phyloP scores from a whole-genome alignment of 2,888 invertebrate species.

The Clunio marinus region DNA sequence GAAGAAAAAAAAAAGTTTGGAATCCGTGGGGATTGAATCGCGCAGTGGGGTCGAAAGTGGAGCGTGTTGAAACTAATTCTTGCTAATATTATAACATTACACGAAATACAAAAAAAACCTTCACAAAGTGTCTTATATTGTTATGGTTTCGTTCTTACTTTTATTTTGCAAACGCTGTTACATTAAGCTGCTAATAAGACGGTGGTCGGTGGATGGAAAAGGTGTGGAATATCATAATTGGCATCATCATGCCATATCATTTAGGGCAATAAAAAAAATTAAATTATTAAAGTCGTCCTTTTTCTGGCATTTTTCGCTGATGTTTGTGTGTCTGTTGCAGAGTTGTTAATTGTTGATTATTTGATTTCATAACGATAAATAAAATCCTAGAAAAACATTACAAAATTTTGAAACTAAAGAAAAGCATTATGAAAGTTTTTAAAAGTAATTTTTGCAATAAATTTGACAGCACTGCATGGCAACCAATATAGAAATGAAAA shows the following conservation, averaged over 20 bases:
- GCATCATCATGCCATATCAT: constrained; percentile 34
- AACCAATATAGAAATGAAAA: no score
- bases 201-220: constrained; percentile 4
- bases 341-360: no score
- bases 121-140: constrained; percentile 25
- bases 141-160: constrained; percentile 32
- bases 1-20: constrained; percentile 9
- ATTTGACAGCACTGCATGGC: no score
- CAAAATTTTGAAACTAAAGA: no score
- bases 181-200: constrained; percentile 15
- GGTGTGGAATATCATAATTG: constrained; percentile 33
- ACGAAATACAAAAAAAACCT: background rate
- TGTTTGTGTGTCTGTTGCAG: background rate
- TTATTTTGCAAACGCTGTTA: background rate
- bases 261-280: constrained; percentile 34
- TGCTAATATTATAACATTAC: constrained; percentile 28
- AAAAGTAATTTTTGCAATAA: no score
- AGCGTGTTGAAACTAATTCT: constrained; percentile 27
- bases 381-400: no score
- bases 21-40: constrained; percentile 10
- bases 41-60: background rate
- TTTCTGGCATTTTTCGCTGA: background rate
- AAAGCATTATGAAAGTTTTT: no score
- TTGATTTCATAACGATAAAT: no score
- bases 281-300: constrained; percentile 27